Percentiles rank a stretch among this genome's conserved stretches.
Conservation (phyloP, 2,797 vertebrate genomes). For the Emys orbicularis region DNA sequence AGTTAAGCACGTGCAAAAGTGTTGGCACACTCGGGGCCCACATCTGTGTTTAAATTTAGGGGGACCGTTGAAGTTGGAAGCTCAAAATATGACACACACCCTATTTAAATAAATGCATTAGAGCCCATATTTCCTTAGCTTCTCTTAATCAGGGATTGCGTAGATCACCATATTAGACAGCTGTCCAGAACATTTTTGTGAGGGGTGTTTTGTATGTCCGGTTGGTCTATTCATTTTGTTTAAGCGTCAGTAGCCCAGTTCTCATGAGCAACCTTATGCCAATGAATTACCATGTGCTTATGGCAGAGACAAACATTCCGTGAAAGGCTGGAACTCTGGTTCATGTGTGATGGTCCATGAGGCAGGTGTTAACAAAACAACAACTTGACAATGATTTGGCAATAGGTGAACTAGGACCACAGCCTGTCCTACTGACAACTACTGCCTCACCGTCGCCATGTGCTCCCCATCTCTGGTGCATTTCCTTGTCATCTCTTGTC, state of each 20-base stretch:
- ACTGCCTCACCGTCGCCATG: not conserved
- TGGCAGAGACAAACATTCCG: not conserved
- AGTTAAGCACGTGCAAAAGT: not conserved
- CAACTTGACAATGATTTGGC: not conserved
- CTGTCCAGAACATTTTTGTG: not conserved
- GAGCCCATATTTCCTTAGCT: not conserved
- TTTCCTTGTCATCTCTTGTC: not conserved
- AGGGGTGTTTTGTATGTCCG: not conserved
- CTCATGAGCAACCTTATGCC: not conserved
- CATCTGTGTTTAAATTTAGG: fast-evolving
- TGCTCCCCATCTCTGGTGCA: not conserved
- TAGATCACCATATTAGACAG: fast-evolving
- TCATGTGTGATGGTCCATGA: fast-evolving
- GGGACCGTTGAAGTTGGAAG: not conserved
- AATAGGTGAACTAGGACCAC: fast-evolving
- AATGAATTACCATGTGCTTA: not conserved
- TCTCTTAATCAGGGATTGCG: fast-evolving
- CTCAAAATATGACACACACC: not conserved
- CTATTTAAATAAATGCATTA: not conserved
- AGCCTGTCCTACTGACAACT: fast-evolving
- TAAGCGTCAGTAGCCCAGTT: not conserved
- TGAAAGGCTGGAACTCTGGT: fast-evolving
- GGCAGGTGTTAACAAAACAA: not conserved
- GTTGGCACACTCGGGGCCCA: fast-evolving
- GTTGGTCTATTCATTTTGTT: slow-evolving; percentile 37